Percentiles rank a stretch among this genome's conserved stretches.
These are phyloP conservation scores for Diglossa cyanea DNA, from an alignment of 2,797 vertebrate genomes.

Conservation along the genomic window DNA sequence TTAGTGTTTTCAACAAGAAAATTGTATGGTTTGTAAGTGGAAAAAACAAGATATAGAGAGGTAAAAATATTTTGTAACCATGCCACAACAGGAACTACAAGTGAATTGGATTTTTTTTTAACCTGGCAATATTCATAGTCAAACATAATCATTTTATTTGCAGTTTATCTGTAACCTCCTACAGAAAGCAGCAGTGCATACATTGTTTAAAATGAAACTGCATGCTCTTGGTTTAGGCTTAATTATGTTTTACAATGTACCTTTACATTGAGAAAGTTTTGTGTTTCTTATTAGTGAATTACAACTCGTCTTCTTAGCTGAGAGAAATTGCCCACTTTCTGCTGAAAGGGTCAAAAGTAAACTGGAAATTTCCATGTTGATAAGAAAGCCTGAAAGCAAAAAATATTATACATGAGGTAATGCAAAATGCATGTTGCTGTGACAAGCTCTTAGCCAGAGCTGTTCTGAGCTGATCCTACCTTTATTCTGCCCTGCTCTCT, in stretches of 20 bases:
- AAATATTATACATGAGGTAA: constrained; percentile 17
- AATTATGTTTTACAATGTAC: background rate
- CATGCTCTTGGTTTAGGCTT: background rate
- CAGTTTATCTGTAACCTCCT: background rate
- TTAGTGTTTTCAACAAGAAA: background rate
- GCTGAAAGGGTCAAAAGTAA: background rate
- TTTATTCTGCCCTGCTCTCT: background rate
- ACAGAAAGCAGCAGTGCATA: background rate
- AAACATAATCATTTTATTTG: background rate
- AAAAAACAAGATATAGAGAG: background rate
- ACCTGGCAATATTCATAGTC: background rate
- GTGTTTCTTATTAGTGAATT: background rate
- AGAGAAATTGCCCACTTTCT: constrained; percentile 40
- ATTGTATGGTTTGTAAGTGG: background rate
- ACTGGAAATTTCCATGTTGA: background rate
- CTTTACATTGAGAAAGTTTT: background rate
- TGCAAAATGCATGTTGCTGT: constrained; percentile 26
- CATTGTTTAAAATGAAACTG: background rate
- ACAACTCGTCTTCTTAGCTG: constrained; percentile 19
- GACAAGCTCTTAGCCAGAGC: constrained; percentile 34
- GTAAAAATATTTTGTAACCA: background rate
- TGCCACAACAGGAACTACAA: background rate
- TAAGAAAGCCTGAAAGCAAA: constrained; percentile 6
- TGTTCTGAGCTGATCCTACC: background rate
- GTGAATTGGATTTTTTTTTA: background rate